Percentiles rank a stretch among this genome's conserved stretches.
Conservation (phyloP, 2,113 vertebrate genomes). For the Oryzias curvinotus region DNA sequence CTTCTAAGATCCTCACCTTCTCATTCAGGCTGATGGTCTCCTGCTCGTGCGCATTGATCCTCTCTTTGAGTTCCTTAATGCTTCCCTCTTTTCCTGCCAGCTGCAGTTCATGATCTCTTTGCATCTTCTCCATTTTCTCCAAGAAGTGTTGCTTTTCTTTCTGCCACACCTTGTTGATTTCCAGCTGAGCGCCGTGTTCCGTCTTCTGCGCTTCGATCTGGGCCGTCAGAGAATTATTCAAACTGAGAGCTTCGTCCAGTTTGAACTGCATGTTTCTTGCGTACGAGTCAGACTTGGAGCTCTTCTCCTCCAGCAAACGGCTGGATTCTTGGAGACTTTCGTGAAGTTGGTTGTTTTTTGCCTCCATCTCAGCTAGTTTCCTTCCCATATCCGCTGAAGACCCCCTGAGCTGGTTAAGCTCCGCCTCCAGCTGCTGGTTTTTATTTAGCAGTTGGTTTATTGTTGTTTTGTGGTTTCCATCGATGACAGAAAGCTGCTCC, state of each 20-base stretch:
- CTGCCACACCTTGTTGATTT: slow-evolving; percentile 62
- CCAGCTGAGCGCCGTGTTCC: slow-evolving; percentile 71
- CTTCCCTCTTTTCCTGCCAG: slow-evolving; percentile 60
- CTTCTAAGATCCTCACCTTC: slow-evolving; percentile 84
- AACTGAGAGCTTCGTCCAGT: slow-evolving; percentile 64
- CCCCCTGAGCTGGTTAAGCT: slow-evolving; percentile 67
- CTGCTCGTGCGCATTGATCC: slow-evolving; percentile 64
- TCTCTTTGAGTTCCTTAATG: slow-evolving; percentile 66
- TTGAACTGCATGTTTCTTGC: slow-evolving; percentile 73
- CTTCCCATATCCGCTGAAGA: slow-evolving; percentile 65
- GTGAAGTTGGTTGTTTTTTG: slow-evolving; percentile 71
- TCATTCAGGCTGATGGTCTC: slow-evolving; percentile 80
- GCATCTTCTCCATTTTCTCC: slow-evolving; percentile 57
- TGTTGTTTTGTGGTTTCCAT: slow-evolving; percentile 54
- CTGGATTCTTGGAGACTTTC: slow-evolving; percentile 65
- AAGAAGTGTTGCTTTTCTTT: slow-evolving; percentile 69
- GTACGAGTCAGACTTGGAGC: slow-evolving; percentile 67
- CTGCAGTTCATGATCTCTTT: slow-evolving; percentile 59
- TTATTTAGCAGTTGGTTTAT: slow-evolving; percentile 58
- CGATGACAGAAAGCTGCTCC: slow-evolving; percentile 51
- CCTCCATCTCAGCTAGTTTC: slow-evolving; percentile 65
- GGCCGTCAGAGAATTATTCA: slow-evolving; percentile 73
- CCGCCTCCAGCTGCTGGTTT: slow-evolving; percentile 73
- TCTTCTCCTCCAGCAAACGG: slow-evolving; percentile 69
- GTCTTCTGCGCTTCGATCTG: slow-evolving; percentile 73